These are phyloP conservation scores for Fulmarus glacialis DNA, from an alignment of 2,113 vertebrate species.

Conservation along the genomic window DNA sequence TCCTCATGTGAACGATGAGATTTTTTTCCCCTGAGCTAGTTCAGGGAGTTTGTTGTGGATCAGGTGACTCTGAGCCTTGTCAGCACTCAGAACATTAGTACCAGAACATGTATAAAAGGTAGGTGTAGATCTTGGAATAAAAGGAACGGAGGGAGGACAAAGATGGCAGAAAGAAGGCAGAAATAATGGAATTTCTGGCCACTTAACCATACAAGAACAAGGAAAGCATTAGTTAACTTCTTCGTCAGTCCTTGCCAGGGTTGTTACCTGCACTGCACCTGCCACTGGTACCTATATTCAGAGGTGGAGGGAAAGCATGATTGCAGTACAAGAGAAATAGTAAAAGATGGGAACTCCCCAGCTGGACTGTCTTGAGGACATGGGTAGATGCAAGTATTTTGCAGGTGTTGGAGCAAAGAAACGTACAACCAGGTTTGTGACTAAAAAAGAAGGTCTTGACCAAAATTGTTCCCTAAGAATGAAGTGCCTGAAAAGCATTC, in stretches of 20 bases:
- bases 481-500: neutral
- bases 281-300: neutral
- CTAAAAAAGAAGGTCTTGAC: neutral
- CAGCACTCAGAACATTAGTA: neutral
- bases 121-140: neutral
- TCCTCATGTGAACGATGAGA: neutral
- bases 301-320: neutral
- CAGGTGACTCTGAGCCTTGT: neutral
- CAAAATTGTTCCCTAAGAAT: neutral
- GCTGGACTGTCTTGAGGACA: neutral
- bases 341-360: neutral
- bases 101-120: neutral
- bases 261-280: neutral
- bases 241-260: neutral
- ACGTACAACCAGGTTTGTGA: neutral
- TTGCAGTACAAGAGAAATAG: neutral
- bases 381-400: neutral
- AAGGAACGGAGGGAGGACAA: neutral
- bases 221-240: neutral
- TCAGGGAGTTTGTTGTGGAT: neutral
- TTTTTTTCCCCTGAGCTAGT: neutral
- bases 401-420: neutral
- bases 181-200: neutral
- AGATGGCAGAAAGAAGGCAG: neutral
- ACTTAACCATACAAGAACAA: neutral